Conservation (phyloP, 2,888 invertebrate genomes). For the Aleiodes alternator region DNA sequence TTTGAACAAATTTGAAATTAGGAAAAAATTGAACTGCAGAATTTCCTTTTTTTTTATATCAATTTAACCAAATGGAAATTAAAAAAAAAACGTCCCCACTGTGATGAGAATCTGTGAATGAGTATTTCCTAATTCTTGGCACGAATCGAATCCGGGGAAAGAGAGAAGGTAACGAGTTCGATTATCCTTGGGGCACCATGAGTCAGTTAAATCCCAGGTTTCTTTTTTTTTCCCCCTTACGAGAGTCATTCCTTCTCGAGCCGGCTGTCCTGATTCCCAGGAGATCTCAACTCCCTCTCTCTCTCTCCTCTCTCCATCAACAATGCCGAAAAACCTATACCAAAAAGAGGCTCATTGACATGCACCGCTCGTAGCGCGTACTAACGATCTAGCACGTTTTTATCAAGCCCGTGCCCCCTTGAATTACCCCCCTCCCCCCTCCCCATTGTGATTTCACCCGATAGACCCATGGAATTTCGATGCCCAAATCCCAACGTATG, state of each 20-base stretch:
- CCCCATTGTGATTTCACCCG: constrained; percentile 35
- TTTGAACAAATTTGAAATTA: too few relatives aligned
- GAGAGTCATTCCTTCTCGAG: constrained; percentile 53
- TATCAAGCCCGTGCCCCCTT: constrained; percentile 42
- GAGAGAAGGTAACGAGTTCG: constrained; percentile 72
- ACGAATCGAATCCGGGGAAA: constrained; percentile 68
- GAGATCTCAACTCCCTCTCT: constrained; percentile 66
- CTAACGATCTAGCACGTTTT: constrained; percentile 68
- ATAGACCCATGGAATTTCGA: constrained; percentile 15
- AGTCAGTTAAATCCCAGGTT: constrained; percentile 65
- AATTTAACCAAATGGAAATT: background rate
- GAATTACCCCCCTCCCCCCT: constrained; percentile 33
- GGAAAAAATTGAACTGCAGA: too few relatives aligned
- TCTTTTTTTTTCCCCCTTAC: constrained; percentile 33
- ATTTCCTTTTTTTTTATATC: too few relatives aligned
- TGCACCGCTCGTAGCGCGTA: constrained; percentile 71
- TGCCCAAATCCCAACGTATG: constrained; percentile 24
- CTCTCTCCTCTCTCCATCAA: constrained; percentile 51
- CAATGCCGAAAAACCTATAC: constrained; percentile 39
- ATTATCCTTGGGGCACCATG: constrained; percentile 70
- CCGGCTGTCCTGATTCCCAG: constrained; percentile 73
- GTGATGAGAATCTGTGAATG: constrained; percentile 16
- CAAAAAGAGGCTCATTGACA: constrained; percentile 70
- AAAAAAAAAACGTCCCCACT: background rate
- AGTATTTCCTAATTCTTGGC: constrained; percentile 63